Percentiles rank a stretch among this genome's conserved stretches.
These are phyloP conservation scores for Clavelina lepadiformis DNA, from an alignment of 23 tunicate species.

Conservation along the genomic window DNA sequence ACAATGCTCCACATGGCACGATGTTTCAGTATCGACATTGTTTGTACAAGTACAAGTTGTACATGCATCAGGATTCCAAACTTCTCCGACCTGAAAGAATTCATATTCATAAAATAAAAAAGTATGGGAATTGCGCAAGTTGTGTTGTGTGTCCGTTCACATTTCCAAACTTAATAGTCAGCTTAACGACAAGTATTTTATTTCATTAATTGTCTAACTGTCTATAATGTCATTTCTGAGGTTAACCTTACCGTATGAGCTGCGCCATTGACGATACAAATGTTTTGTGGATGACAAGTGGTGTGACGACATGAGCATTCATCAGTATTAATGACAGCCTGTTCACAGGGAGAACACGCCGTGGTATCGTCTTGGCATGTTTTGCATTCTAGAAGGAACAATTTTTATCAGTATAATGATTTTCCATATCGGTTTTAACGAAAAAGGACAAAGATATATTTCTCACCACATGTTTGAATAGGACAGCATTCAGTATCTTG, in stretches of 20 bases:
- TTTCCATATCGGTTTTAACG: not conserved
- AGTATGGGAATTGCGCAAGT: not conserved
- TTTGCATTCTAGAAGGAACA: slow-evolving; percentile 38
- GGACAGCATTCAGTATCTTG: slow-evolving; percentile 82
- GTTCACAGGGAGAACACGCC: slow-evolving; percentile 68
- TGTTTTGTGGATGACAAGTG: slow-evolving; percentile 36
- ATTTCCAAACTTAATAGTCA: too few relatives aligned
- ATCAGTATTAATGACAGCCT: slow-evolving; percentile 29
- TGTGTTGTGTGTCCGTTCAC: too few relatives aligned
- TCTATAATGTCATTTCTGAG: too few relatives aligned
- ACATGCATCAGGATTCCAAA: slow-evolving; percentile 64
- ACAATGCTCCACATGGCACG: slow-evolving; percentile 24
- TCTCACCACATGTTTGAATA: slow-evolving; percentile 64
- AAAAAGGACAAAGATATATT: not conserved
- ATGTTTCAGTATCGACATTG: slow-evolving; percentile 10
- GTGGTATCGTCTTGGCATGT: slow-evolving; percentile 35
- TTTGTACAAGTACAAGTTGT: slow-evolving; percentile 38
- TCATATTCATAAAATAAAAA: not conserved
- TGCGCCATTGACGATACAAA: slow-evolving; percentile 34
- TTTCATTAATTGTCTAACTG: too few relatives aligned
- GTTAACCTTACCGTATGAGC: too few relatives aligned
- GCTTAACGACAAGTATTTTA: too few relatives aligned
- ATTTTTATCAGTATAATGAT: not conserved
- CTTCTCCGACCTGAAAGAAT: slow-evolving; percentile 45
- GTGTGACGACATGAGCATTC: slow-evolving; percentile 62